These are phyloP conservation scores for Lepus europaeus DNA, from an alignment of 2,113 vertebrate species.

Conservation along the genomic window DNA sequence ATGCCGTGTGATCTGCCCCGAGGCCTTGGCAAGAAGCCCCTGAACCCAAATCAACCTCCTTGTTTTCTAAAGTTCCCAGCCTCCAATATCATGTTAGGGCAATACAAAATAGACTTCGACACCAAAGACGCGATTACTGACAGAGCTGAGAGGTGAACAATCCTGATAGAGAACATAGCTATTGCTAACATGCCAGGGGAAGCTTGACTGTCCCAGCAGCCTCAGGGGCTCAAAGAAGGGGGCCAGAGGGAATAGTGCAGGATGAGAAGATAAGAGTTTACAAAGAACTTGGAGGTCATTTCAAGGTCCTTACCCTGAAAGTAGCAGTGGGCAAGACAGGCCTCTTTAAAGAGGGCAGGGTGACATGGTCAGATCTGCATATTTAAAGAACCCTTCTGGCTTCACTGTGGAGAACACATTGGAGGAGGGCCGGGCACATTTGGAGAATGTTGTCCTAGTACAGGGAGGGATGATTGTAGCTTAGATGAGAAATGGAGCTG, in stretches of 20 bases:
- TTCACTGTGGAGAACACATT: neutral
- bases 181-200: neutral
- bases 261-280: neutral
- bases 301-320: conserved; percentile 19
- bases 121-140: neutral
- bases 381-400: neutral
- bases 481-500: neutral
- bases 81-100: no score
- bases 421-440: neutral
- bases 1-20: no score
- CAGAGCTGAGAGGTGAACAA: neutral
- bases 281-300: neutral
- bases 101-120: no score
- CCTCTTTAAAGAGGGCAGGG: neutral
- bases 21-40: no score
- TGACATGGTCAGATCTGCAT: neutral
- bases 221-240: neutral
- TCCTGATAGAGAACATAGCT: neutral
- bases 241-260: neutral
- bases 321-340: neutral
- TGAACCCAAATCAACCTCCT: no score
- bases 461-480: neutral
- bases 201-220: neutral
- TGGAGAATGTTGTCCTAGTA: neutral
- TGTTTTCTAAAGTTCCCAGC: no score